Base-by-base conservation (phyloP, 2,797 vertebrate genomes). In the Sebastes diploproa region DNA sequence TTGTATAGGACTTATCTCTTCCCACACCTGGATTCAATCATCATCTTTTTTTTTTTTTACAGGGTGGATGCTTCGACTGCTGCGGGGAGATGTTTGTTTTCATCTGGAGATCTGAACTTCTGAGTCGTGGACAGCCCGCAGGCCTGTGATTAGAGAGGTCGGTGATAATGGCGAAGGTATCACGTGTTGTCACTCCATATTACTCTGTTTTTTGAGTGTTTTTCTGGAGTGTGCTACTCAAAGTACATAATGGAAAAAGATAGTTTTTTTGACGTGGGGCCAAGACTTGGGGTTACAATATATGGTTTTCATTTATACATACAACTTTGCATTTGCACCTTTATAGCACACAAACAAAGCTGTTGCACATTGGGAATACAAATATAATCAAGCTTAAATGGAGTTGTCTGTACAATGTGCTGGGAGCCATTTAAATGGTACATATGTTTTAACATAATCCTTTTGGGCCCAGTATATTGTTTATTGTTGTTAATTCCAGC, bases 1-100 rank as follows among this genome's bases (percentile, higher is more conserved):
- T 78, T 77, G 74, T 87, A 81, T 38, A 56, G 67, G 74, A 82
- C 75, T 84, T 87, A 90, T 90, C 91, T 88, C 62, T 81, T 82
- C 38, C 63, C 62, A 73, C 93, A 94, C 83, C 85, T 92, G 92
- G 85, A 83, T 80, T 75, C 84, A 89, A 92, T 94, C 85, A 89
- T 75, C 64, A 63, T 88, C 72, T 85, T 67, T 74, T 23, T 65
- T 62, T 13, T 80, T 82, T 85, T 70, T 75, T 64, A 61, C 56
- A 63, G 82, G 75, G 59, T 79, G 69, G 77, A 90, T 74, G 63
- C 56, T 81, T 55, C 62, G 65, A 73, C 78, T 91, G 79, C 72
- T 68, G 23, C 63, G n/a, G 60, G 55, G 71, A 63, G 65, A 84
- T 70, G 63, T 80, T 88, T 71, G 56, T 86, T 87, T 91, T 83